Conservation (phyloP, 2,888 invertebrate species). For the Hydropsyche betteni region DNA sequence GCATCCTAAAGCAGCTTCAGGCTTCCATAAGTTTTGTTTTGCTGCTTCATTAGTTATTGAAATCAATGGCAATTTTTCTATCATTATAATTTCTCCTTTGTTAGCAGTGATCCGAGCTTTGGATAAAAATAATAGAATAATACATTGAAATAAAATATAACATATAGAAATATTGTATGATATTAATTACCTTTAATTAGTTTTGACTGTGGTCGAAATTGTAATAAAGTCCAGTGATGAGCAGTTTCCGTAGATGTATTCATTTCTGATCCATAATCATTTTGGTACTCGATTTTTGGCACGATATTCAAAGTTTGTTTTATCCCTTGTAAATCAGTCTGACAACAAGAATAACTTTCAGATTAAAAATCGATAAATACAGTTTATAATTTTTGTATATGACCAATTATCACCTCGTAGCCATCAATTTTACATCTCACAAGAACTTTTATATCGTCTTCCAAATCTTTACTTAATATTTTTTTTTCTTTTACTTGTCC, state of each 20-base stretch:
- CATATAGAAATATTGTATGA: neutral
- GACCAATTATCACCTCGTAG: conserved; percentile 36
- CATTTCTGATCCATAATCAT: conserved; percentile 52
- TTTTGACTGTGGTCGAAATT: conserved; percentile 51
- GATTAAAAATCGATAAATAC: neutral
- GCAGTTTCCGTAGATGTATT: conserved; percentile 52
- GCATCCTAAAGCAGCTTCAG: conserved; percentile 37
- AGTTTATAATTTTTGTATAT: neutral
- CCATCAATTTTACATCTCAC: conserved; percentile 48
- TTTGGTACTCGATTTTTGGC: conserved; percentile 53
- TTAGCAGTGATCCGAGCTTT: conserved; percentile 44
- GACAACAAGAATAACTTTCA: neutral
- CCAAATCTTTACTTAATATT: conserved; percentile 44
- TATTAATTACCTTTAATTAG: conserved; percentile 50
- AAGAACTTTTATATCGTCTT: conserved; percentile 44
- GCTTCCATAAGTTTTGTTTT: conserved; percentile 42
- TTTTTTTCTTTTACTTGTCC: conserved; percentile 44
- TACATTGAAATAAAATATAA: neutral
- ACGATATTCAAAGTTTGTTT: conserved; percentile 40
- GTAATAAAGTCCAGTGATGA: conserved; percentile 52
- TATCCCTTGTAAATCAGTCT: conserved; percentile 5
- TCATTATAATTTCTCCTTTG: conserved; percentile 43
- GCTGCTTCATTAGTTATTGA: conserved; percentile 45
- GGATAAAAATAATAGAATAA: neutral
- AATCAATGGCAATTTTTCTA: conserved; percentile 43